phyloP scores from a whole-genome alignment of 2,113 vertebrate genomes.

The Saguinus imperator region DNA sequence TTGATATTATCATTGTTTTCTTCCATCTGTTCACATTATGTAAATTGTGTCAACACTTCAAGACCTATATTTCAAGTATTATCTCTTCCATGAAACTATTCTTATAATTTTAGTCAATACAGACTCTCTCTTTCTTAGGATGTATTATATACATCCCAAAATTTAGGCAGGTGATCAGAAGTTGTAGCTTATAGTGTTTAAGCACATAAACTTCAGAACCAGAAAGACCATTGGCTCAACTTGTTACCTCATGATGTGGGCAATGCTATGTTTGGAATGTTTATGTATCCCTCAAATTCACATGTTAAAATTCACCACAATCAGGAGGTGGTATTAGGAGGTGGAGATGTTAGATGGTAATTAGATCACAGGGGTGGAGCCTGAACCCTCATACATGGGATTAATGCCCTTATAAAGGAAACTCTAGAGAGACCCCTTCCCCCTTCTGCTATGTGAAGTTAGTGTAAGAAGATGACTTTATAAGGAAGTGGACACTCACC shows the following conservation, averaged over 20 bases:
- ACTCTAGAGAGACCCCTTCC: not conserved
- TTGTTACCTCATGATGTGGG: not conserved
- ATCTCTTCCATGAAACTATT: not conserved
- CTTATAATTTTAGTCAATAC: not conserved
- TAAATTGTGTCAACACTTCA: not conserved
- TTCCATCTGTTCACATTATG: constrained; percentile 18
- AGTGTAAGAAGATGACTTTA: not conserved
- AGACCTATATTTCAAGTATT: not conserved
- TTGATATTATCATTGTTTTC: not conserved
- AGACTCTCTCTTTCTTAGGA: not conserved
- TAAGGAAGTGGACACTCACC: not conserved
- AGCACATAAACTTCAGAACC: not conserved
- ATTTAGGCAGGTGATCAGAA: not conserved
- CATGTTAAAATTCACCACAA: not conserved
- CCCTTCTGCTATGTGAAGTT: not conserved
- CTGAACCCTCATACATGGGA: not conserved
- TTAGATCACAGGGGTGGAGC: not conserved
- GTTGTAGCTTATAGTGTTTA: not conserved
- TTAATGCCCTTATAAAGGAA: not conserved
- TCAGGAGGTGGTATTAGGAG: not conserved
- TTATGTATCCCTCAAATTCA: not conserved
- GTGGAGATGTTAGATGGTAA: not conserved
- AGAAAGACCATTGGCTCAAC: not conserved
- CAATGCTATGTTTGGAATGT: not conserved
- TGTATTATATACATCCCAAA: not conserved